Evolutionary conservation across 2,113 vertebrate genomes (phyloP), one percentile per base, ranked within the genome.

Genomic region (Serinus canaria): DNA sequence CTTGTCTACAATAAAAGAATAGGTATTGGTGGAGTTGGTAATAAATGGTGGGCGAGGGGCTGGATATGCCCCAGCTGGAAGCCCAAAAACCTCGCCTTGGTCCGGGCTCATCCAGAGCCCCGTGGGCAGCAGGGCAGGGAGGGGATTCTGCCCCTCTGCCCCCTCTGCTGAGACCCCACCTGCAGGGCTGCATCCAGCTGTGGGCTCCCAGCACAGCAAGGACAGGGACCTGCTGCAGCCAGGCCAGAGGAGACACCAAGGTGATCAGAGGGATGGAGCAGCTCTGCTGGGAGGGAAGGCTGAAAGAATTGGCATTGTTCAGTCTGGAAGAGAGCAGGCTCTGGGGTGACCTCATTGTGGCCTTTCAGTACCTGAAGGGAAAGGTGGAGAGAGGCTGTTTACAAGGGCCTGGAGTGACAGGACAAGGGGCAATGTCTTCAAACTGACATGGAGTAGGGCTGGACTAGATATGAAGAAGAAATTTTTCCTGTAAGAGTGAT

Each of bases 341-440:
- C 1, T 41, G 11, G 5, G 5, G 1, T 13, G 4, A 53, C 7
- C 2, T 0, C 11, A 14, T 30, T 39, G 23, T 0, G 0, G 8
- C 33, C 11, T 75, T 39, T 4, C 33, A 21, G 19, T 10, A 14
- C 19, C 3, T 52, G 9, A 67, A n/a, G 41, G 12, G 43, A 50
- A 49, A 31, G 39, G 10, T n/a, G 24, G 1, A 11, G 7, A 59
- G 33, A 44, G 11, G 12, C 11, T 33, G 3, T 27, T 53, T 25
- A 30, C 2, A 2, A 37, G 5, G 4, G 2, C 3, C 13, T 53
- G 53, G 14, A 41, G 14, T 8, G 6, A 47, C 5, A 22, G 20
- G 8, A 41, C 3, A 30, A 60, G 78, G 16, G 13, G 5, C 3
- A 68, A 15, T 27, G 6, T 5, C 9, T 31, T 75, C n/a, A 46